Evolutionary conservation across 1,140 invertebrate species (phyloP).

Genomic region (Pissodes strobi): DNA sequence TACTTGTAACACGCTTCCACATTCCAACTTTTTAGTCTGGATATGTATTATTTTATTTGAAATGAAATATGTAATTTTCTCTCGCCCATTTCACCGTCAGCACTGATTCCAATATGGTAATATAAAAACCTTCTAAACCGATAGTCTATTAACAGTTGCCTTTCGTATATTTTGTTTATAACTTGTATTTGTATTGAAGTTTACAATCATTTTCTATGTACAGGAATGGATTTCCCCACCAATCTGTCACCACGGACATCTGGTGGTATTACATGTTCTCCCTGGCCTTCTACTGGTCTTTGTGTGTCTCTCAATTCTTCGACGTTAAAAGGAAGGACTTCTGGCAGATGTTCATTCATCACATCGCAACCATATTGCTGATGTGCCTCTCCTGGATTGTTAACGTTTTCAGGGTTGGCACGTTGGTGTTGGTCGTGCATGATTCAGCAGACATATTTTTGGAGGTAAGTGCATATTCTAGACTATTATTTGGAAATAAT

Average conservation of each 20-base stretch:
- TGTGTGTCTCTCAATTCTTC: constrained; percentile 90
- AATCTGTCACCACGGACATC: constrained; percentile 71
- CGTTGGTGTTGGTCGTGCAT: constrained; percentile 88
- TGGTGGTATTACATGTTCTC: constrained; percentile 98
- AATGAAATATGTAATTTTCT: too few species aligned
- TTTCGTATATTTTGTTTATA: too few species aligned
- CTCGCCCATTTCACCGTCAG: too few species aligned
- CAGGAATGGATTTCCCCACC: constrained; percentile 58
- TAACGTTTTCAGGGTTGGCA: constrained; percentile 91
- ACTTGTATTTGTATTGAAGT: too few species aligned
- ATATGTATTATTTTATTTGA: too few species aligned
- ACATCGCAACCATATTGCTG: constrained; percentile 88
- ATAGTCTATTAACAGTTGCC: too few species aligned
- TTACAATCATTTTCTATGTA: constrained; percentile 19
- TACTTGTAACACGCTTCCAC: too few species aligned
- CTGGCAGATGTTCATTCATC: constrained; percentile 98
- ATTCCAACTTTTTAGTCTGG: too few species aligned
- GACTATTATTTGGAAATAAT: not conserved
- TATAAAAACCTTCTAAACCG: too few species aligned
- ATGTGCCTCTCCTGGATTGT: constrained; percentile 93
- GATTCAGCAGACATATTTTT: constrained; percentile 95
- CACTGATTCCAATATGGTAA: too few species aligned
- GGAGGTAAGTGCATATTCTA: constrained; percentile 66
- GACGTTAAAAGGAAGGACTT: constrained; percentile 95
- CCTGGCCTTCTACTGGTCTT: constrained; percentile 93